Base-by-base conservation (phyloP, 1,140 invertebrate species). In the Sitodiplosis mosellana region DNA sequence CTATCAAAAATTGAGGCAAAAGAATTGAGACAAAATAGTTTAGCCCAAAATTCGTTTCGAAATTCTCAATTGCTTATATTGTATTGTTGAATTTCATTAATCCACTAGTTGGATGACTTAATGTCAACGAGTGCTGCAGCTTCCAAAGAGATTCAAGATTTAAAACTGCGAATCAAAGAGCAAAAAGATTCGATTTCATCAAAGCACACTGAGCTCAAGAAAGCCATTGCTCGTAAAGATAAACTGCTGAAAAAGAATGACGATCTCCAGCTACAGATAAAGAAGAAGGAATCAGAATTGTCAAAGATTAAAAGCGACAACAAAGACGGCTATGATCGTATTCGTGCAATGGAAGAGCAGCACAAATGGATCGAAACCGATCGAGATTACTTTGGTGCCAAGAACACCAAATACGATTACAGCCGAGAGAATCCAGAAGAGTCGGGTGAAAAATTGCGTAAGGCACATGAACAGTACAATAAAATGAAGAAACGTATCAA, bases 401-500 rank as follows among this genome's bases (percentile, higher is more conserved):
- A 76, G 49, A 76, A 76, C 56, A 71, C 69, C 1, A 56, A 72
- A 46, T 77, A 73, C 55, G 74, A 77, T 54, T 76, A 72, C 54
- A 57, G 54, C 45, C 67, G 64, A 49, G 60, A 72, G 19, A 69
- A 80, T 56, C 75, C 77, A 0, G 64, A 69, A 38, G 74, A 75
- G 51, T 70, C 76, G 52, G 71, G 75, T 63, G 58, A 68, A 58
- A 68, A 81, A 54, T 61, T 78, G 18, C 56, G 57, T 6, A 66
- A 79, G 55, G 61, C 88, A 12, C 66, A 77, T 57, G 76, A 80
- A 51, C 67, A 69, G 2, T 78, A 80, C 49, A 78, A 83, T 45
- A 80, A 80, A 62, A 69, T 94, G 53, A 76, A 80, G 21, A 74
- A 82, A 51, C 81, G 72, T 52, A 79, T 94, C 5, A 93, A 93